Evolutionary conservation across 2,113 vertebrate genomes (phyloP).

Genomic region (Carassius auratus): DNA sequence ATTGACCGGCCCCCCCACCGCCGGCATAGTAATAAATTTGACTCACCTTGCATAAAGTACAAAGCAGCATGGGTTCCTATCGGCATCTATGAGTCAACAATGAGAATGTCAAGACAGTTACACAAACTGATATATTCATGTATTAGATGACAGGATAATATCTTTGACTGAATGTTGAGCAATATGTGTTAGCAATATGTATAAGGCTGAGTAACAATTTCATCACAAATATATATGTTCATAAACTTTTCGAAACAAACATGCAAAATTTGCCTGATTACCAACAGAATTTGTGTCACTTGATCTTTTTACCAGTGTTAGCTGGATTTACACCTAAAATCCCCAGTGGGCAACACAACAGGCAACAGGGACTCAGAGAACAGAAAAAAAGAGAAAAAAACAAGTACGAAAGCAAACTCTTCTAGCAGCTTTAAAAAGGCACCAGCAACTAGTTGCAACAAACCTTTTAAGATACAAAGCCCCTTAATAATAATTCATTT

Average conservation of each 20-base stretch:
- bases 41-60: slow-evolving; percentile 62
- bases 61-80: slow-evolving; percentile 62
- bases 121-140: slow-evolving; percentile 63
- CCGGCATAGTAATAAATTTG: slow-evolving; percentile 68
- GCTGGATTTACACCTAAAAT: too few relatives aligned
- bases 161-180: slow-evolving; percentile 3
- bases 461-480: too few relatives aligned
- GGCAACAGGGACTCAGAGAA: too few relatives aligned
- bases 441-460: too few relatives aligned
- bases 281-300: neutral
- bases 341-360: too few relatives aligned
- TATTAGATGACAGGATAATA: slow-evolving; percentile 47
- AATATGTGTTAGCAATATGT: neutral
- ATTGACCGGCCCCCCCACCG: slow-evolving; percentile 61
- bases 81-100: slow-evolving; percentile 66
- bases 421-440: too few relatives aligned
- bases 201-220: slow-evolving; percentile 21
- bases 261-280: neutral
- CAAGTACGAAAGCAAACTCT: too few relatives aligned
- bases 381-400: too few relatives aligned
- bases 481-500: too few relatives aligned
- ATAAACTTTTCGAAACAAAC: slow-evolving; percentile 37
- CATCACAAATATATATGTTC: neutral
- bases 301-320: neutral
- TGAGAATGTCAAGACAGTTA: slow-evolving; percentile 61